Evolutionary conservation across 2,113 vertebrate genomes (phyloP), one percentile per base, ranked within the genome.

Genomic region (Vireo altiloquus): DNA sequence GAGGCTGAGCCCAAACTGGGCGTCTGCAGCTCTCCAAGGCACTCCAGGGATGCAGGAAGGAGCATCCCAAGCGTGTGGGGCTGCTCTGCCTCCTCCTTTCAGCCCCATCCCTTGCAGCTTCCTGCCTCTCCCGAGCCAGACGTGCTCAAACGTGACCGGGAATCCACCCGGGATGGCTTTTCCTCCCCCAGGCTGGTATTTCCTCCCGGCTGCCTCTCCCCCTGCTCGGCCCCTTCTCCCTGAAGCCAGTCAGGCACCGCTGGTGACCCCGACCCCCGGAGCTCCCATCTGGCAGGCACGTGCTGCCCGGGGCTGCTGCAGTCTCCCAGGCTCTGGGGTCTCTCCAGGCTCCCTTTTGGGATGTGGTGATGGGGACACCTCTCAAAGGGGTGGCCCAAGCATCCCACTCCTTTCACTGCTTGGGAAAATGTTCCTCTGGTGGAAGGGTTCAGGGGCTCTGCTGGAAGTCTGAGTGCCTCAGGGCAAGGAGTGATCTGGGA

Each of bases 251-350:
- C 54, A 75, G 82, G 66, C 94, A n/a, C 35, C 2, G 3, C 61
- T 47, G 30, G 27, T 76, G 91, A 92, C 92, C 92, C 72, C 15
- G 71, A 78, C 39, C 90, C 75, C 85, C 5, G n/a, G 52, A 46
- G 64, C 33, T 46, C 56, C 70, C 39, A 95, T 95, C 90, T 96
- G 94, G 93, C 85, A 84, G 70, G 31, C 96, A 96, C 11, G n/a
- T 97, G 94, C 65, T 47, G 88, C 82, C 76, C 49, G 16, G 35
- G 56, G 28, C 65, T 92, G 81, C 57, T 33, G 59, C 19, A 37
- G 53, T 6, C 52, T 7, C 56, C 25, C 7, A 2, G 65, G 23
- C 64, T 28, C 46, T 3, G 68, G 25, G 19, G 46, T 22, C 14
- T 15, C 53, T 47, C 54, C 31, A 1, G 65, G 28, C 56, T n/a